These are phyloP conservation scores for Drosophila guanche DNA, from an alignment of 1,140 invertebrate species.

Conservation along the genomic window DNA sequence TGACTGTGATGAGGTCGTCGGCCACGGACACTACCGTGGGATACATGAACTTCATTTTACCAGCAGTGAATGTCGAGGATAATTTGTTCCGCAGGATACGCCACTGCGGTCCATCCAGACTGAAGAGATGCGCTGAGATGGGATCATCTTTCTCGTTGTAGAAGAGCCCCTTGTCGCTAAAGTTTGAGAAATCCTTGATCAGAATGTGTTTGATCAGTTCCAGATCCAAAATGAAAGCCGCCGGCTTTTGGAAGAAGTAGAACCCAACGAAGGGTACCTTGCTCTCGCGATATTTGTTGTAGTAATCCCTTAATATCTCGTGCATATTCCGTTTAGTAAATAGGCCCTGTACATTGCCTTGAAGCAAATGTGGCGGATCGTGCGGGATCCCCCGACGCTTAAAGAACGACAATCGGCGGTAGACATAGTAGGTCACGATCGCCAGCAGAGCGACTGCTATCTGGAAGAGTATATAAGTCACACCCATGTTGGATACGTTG, in stretches of 20 bases:
- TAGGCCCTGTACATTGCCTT: slow-evolving; percentile 64
- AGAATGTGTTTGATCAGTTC: slow-evolving; percentile 86
- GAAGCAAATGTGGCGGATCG: slow-evolving; percentile 53
- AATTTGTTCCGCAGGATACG: slow-evolving; percentile 84
- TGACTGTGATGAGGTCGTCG: slow-evolving; percentile 48
- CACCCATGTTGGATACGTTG: slow-evolving; percentile 15
- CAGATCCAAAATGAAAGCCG: slow-evolving; percentile 84
- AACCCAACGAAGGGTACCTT: slow-evolving; percentile 74
- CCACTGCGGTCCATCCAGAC: slow-evolving; percentile 84
- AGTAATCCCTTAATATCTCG: slow-evolving; percentile 39
- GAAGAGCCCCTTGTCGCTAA: slow-evolving; percentile 84
- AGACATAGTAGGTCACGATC: slow-evolving; percentile 15
- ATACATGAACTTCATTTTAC: slow-evolving; percentile 86
- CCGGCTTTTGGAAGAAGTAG: slow-evolving; percentile 83
- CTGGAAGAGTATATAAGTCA: slow-evolving; percentile 45
- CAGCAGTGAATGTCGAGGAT: slow-evolving; percentile 85
- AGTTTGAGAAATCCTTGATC: slow-evolving; percentile 85
- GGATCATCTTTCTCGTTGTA: slow-evolving; percentile 84
- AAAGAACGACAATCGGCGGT: slow-evolving; percentile 60
- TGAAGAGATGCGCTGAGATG: slow-evolving; percentile 84
- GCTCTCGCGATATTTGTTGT: slow-evolving; percentile 64
- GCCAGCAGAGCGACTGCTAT: slow-evolving; percentile 36
- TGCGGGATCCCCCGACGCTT: slow-evolving; percentile 76
- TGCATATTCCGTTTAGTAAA: slow-evolving; percentile 13
- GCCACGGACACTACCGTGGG: slow-evolving; percentile 67